Evolutionary conservation across 2,888 invertebrate species (phyloP), one percentile per base, ranked within the genome.

Genomic region (Platycheirus albimanus): DNA sequence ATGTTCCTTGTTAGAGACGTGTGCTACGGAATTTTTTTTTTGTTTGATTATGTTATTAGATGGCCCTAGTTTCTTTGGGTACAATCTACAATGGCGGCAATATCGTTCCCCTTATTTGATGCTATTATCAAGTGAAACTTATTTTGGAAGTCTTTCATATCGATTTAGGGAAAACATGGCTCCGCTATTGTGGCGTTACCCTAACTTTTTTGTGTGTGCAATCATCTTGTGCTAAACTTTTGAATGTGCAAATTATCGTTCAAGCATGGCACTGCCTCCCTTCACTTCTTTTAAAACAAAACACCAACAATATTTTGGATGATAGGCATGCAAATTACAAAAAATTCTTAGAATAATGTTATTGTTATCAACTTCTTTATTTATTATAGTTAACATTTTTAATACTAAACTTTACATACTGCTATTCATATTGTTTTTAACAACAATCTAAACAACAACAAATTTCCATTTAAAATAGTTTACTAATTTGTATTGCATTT

Each of bases 281-380:
- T 33, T 15, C 28, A 51, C 19, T 30, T 11, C 13, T 43, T 61
- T n/a, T n/a, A n/a, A n/a, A 28, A 33, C 30, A 33, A 33, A 3
- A 33, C 41, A 52, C 17, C 17, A 8, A n/a, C 2, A 17, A 30
- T 15, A 1, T 13, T 61, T 70, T 45, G 67, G n/a, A 45, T 8
- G 45, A 56, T 58, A 15, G 52, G 72, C 72, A 72, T 78, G 78
- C 17, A n/a, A 10, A n/a, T 54, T 51, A 45, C 1, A 19, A 11
- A 47, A 36, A 58, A 19, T 36, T 36, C 13, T 36, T 54, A 54
- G 7, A 36, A 33, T 36, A 61, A 0, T 15, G 43, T 52, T 52
- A 8, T 51, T 76, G 13, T 58, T 67, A 30, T 33, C 49, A n/a
- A 41, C 0, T 33, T 3, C 13, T 45, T 11, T 2, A 3, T 45